Evolutionary conservation across 1,140 invertebrate species (phyloP).

Genomic region (Bombyx mori): DNA sequence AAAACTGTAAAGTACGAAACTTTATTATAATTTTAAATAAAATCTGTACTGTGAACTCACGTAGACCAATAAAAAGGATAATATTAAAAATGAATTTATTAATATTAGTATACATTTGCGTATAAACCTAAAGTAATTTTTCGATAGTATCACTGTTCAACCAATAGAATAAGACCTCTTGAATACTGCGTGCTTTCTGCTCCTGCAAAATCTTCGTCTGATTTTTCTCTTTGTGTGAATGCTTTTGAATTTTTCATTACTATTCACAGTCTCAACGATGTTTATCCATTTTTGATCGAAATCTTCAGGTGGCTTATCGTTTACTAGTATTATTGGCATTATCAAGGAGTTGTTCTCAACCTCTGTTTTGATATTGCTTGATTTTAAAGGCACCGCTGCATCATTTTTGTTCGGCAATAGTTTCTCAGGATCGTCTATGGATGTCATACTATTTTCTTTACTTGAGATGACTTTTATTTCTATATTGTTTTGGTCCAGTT

Average conservation of each 20-base stretch:
- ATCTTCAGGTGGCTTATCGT: constrained; percentile 51
- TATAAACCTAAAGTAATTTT: neutral
- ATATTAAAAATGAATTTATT: neutral
- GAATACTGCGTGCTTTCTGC: constrained; percentile 38
- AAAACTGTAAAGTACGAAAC: too few relatives aligned
- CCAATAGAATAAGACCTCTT: constrained; percentile 60
- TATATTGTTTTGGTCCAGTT: constrained; percentile 33
- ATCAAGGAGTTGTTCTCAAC: constrained; percentile 26
- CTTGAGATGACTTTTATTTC: constrained; percentile 36
- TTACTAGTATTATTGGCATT: constrained; percentile 58
- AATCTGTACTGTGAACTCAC: too few relatives aligned
- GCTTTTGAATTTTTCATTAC: constrained; percentile 47
- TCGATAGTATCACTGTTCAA: neutral
- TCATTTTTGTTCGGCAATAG: constrained; percentile 17
- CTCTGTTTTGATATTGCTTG: constrained; percentile 21
- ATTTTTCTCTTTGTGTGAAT: constrained; percentile 38
- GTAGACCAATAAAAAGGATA: neutral
- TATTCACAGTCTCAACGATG: constrained; percentile 36
- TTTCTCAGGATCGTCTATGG: constrained; percentile 21
- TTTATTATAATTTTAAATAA: too few relatives aligned
- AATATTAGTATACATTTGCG: neutral
- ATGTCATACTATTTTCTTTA: constrained; percentile 33
- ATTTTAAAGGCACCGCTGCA: constrained; percentile 25
- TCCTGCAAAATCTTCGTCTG: constrained; percentile 52
- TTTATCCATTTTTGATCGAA: constrained; percentile 50